A percentile compares a stretch with the other conserved stretches of the same genome.
Conservation (phyloP, 2,113 vertebrate species). For the Edolisoma coerulescens region DNA sequence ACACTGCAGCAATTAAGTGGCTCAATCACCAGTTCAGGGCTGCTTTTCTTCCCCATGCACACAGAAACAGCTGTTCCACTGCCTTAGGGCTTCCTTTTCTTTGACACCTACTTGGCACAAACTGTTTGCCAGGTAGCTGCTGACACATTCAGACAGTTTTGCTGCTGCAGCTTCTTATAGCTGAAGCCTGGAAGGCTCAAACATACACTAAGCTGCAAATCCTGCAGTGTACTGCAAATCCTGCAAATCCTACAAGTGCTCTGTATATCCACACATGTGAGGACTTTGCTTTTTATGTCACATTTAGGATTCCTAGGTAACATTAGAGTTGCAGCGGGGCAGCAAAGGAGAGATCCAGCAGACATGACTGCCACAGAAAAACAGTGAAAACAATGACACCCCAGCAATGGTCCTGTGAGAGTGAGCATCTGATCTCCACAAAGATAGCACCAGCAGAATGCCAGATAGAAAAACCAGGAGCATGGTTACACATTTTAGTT, state of each 20-base stretch:
- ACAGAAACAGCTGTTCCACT: not conserved
- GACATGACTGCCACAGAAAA: not conserved
- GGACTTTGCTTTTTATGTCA: not conserved
- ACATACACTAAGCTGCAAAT: not conserved
- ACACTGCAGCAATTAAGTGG: not conserved
- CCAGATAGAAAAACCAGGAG: not conserved
- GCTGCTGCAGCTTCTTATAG: not conserved
- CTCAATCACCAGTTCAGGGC: not conserved
- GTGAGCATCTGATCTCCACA: rapidly evolving
- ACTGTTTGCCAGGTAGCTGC: not conserved
- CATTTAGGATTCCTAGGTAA: not conserved
- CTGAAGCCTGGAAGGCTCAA: not conserved
- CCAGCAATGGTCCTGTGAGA: not conserved
- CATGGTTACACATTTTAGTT: not conserved
- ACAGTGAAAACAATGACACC: not conserved
- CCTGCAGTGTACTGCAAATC: not conserved
- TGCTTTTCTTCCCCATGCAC: not conserved
- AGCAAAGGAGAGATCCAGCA: not conserved
- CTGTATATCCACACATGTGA: not conserved
- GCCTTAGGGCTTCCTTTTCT: not conserved
- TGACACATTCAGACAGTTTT: not conserved
- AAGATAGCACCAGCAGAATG: not conserved
- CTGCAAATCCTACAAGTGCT: not conserved
- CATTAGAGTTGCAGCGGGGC: not conserved
- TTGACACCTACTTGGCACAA: not conserved